Percentiles rank a stretch among this genome's conserved stretches.
Evolutionary conservation across 2,888 invertebrate genomes (phyloP).

Genomic region (Harmothoe impar): DNA sequence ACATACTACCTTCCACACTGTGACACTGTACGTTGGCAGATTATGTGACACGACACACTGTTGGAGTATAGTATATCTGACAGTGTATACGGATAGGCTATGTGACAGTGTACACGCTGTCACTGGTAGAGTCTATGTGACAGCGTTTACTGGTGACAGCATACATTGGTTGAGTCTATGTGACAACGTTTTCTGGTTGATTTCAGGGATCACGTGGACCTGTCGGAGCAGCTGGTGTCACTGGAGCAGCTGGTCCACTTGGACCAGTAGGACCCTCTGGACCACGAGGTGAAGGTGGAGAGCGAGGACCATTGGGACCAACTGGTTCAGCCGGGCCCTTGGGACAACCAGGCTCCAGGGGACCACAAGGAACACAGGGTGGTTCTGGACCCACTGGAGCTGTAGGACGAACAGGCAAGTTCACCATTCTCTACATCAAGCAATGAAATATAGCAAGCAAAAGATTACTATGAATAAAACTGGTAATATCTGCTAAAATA

Average conservation of each 20-base stretch:
- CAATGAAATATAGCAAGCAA: too few species aligned
- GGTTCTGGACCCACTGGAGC: slow-evolving; percentile 70
- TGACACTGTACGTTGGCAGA: too few species aligned
- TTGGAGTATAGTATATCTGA: too few species aligned
- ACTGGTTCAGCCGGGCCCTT: slow-evolving; percentile 70
- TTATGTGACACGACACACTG: too few species aligned
- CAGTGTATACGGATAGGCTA: too few species aligned
- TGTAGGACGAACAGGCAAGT: slow-evolving; percentile 46
- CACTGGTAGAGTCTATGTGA: too few species aligned
- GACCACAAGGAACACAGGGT: slow-evolving; percentile 60
- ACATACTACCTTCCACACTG: too few species aligned
- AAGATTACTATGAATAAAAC: too few species aligned
- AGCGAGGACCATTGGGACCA: slow-evolving; percentile 85
- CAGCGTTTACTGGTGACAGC: too few species aligned
- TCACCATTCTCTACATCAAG: neutral
- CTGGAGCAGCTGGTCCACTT: slow-evolving; percentile 83
- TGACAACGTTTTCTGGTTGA: neutral
- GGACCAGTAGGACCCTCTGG: slow-evolving; percentile 76
- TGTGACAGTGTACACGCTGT: too few species aligned
- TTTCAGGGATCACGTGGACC: slow-evolving; percentile 35
- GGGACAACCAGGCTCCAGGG: slow-evolving; percentile 79
- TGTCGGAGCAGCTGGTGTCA: slow-evolving; percentile 59
- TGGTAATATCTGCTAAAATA: too few species aligned
- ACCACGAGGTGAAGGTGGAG: slow-evolving; percentile 87
- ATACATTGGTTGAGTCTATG: too few species aligned